A percentile compares a stretch with the other conserved stretches of the same genome.
Evolutionary conservation across 2,113 vertebrate species (phyloP).

Genomic region (Pseudorhombus dupliciocellatus): DNA sequence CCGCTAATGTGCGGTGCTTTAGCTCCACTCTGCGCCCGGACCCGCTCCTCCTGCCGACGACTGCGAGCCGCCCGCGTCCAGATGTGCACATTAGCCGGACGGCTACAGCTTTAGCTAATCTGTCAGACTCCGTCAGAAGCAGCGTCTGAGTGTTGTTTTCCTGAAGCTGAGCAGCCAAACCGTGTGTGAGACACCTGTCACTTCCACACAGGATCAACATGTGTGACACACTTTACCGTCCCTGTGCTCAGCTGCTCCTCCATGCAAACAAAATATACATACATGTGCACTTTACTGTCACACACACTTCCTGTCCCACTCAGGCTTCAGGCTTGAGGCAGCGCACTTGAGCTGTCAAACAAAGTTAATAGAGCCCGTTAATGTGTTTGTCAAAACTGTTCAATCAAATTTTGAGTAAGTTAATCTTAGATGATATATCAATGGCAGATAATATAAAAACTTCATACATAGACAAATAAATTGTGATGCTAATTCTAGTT

Average conservation of each 20-base stretch:
- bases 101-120: background rate
- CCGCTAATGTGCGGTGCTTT: background rate
- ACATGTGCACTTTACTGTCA: background rate
- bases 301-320: background rate
- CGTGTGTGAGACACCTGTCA: slow-evolving; percentile 54
- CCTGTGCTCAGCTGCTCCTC: background rate
- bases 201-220: background rate
- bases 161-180: slow-evolving; percentile 62
- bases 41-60: too few relatives aligned
- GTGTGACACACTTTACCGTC: background rate
- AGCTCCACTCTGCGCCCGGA: background rate
- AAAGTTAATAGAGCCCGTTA: background rate
- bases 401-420: background rate
- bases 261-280: background rate
- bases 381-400: background rate
- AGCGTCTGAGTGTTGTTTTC: slow-evolving; percentile 18
- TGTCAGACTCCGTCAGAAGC: slow-evolving; percentile 9
- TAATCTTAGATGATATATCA: background rate
- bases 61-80: background rate
- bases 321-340: too few relatives aligned
- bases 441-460: too few relatives aligned
- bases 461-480: background rate
- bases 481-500: too few relatives aligned
- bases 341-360: background rate
- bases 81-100: slow-evolving; percentile 16